phyloP scores from a whole-genome alignment of 1,140 invertebrate genomes.

The Orius laevigatus region DNA sequence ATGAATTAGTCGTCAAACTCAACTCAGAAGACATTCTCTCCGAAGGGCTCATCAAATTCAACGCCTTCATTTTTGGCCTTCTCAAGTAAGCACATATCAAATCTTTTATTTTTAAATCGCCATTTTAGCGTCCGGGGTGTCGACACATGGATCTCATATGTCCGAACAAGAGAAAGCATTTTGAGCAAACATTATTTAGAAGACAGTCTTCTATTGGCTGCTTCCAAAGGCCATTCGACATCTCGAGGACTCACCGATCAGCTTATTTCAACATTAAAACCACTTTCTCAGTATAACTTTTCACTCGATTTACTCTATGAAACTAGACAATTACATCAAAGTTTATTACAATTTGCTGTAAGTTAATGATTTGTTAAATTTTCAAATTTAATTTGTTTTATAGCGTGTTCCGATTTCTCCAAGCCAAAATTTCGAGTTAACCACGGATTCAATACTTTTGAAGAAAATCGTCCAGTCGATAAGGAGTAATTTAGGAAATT shows the following conservation, averaged over 20 bases:
- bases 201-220: conserved; percentile 50
- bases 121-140: conserved; percentile 52
- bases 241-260: conserved; percentile 49
- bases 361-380: conserved; percentile 7
- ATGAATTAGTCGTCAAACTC: conserved; percentile 69
- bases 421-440: conserved; percentile 6
- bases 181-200: conserved; percentile 63
- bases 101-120: conserved; percentile 11
- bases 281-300: conserved; percentile 58
- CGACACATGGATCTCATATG: conserved; percentile 70
- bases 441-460: conserved; percentile 12
- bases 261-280: conserved; percentile 53
- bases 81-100: conserved; percentile 50
- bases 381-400: conserved; percentile 1
- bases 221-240: conserved; percentile 42
- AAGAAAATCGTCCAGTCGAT: conserved; percentile 12
- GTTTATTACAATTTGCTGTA: conserved; percentile 44
- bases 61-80: conserved; percentile 74
- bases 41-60: conserved; percentile 73
- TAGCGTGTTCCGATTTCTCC: conserved; percentile 14
- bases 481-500: background rate
- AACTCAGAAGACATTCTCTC: conserved; percentile 69
- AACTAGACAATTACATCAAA: conserved; percentile 55
- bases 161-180: conserved; percentile 62
- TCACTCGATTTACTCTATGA: conserved; percentile 66